phyloP scores from a whole-genome alignment of 2,113 vertebrate species.

The Anolis sagrei region DNA sequence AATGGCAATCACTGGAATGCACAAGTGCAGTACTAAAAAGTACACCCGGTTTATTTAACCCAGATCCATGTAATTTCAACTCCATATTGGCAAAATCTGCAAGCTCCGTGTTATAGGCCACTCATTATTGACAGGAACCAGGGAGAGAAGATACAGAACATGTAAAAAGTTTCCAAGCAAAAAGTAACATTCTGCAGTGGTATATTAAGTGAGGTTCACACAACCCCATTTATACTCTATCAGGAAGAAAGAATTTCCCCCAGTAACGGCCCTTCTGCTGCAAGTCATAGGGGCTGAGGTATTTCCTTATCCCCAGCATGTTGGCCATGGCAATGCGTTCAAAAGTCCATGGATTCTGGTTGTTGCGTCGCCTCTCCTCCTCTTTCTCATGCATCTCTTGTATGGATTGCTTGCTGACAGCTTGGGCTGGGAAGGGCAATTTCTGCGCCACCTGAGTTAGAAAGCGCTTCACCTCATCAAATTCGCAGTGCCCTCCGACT shows the following conservation, averaged over 20 bases:
- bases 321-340: constrained; percentile 80
- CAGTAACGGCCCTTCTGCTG: constrained; percentile 81
- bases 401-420: constrained; percentile 83
- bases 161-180: too few relatives aligned
- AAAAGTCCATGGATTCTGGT: constrained; percentile 97
- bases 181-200: background rate
- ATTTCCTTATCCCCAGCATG: constrained; percentile 91
- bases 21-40: background rate
- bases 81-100: background rate
- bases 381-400: constrained; percentile 70
- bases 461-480: constrained; percentile 80
- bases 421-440: constrained; percentile 87
- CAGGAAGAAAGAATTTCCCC: constrained; percentile 86
- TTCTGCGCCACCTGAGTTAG: constrained; percentile 86
- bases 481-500: constrained; percentile 87
- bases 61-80: background rate
- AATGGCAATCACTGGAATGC: background rate
- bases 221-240: constrained; percentile 77
- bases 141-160: background rate
- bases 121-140: background rate
- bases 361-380: constrained; percentile 76
- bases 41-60: background rate
- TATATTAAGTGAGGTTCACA: background rate
- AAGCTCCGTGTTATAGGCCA: background rate
- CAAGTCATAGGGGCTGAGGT: constrained; percentile 88